Evolutionary conservation across 2,888 invertebrate genomes (phyloP), one percentile per base, ranked within the genome.

Genomic region (Azorinus chamasolen): DNA sequence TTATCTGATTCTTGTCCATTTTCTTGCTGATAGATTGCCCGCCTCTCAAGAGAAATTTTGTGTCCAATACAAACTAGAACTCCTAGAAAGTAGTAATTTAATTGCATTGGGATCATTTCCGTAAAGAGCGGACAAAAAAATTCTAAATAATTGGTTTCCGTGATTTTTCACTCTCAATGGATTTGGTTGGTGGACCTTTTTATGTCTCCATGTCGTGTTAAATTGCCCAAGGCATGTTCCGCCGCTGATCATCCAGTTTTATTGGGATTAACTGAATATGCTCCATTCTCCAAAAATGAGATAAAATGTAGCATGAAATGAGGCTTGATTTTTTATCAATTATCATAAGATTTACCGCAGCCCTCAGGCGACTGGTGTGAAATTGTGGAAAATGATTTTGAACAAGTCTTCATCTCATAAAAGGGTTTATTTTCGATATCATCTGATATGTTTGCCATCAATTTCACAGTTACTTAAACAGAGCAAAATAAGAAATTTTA

Each of bases 241-340:
- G 45, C 41, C 55, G 64, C 63, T 76, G 66, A 50, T 72, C 71
- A 57, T 61, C 63, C 43, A 50, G 39, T 71, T 76, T 71, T 66
- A 72, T 59, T 27, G 61, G 61, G 78, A 78, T 78, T 78, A 64
- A 61, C 54, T 70, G 59, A 55, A 69, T 68, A 69, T 53, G 66
- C 58, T 46, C 71, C 41, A 58, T 71, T 77, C 55, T 68, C 12
- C 32, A 58, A 71, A 77, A 58, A 39, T 32, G 24, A 18, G 63
- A 66, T 71, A 58, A 77, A 74, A 46, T 48, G 22, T 41, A 61
- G 77, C 66, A 57, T 72, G 55, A 77, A 71, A 77, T 68, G 58
- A 43, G 59, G 43, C 68, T 66, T 43, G 68, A 48, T 58, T 72
- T 72, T 71, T 45, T 53, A 75, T 72, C 57, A 71, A 77, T 72